Base-by-base conservation (phyloP, 2,113 vertebrate genomes). In the Podocnemis expansa region DNA sequence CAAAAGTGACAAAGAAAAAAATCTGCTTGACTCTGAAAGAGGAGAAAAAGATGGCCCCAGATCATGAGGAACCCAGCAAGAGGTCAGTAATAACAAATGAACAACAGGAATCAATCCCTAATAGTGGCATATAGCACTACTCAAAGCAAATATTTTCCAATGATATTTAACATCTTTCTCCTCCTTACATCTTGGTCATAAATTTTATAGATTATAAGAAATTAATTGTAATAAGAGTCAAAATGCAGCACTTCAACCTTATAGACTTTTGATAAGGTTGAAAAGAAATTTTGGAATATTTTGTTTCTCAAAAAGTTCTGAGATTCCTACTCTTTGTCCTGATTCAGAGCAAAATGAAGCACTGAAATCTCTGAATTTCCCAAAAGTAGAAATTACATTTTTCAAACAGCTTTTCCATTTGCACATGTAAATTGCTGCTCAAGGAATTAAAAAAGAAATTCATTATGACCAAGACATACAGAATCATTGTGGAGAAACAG, bases 381-480 rank as follows among this genome's bases (percentile, higher is more conserved):
- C 14, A 80, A 34, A 82, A 56, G 90, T 4, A 16, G 7, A 4
- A 11, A 49, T 4, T 70, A 12, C 10, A 76, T 85, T 90, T 76
- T 22, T 82, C 6, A 16, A 86, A 24, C 34, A 82, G 12, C 5
- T 51, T 70, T 58, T 80, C 82, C 92, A 79, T 76, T 41, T 1
- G 0, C 79, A 5, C 58, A 34, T n/a, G n/a, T n/a, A n/a, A n/a
- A n/a, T n/a, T n/a, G n/a, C 82, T 1, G 0, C 8, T 54, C 55
- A 10, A 10, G 19, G 82, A 90, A 91, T 82, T n/a, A n/a, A n/a
- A 93, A 90, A 82, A 63, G 31, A 56, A 63, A 75, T 21, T 47
- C 17, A 82, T 90, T 25, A 90, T 29, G 89, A 90, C 5, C n/a
- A 93, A 93, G 10, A 90, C 81, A 88, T 76, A 25, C 63, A 84